phyloP scores from a whole-genome alignment of 1,140 invertebrate species.

The Acyrthosiphon pisum region DNA sequence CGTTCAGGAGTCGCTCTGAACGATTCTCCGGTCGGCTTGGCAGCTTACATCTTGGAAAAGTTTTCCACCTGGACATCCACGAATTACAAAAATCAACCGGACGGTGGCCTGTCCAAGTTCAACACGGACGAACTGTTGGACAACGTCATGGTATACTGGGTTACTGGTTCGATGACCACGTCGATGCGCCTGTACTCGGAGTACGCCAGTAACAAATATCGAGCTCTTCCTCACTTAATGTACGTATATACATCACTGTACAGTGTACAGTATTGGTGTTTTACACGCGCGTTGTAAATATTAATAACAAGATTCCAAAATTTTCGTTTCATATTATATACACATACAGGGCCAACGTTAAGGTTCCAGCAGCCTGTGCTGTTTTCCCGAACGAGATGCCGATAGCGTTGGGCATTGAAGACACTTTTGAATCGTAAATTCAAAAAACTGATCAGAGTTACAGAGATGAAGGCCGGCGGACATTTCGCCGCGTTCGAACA shows the following conservation, averaged over 20 bases:
- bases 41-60: conserved; percentile 78
- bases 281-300: background rate
- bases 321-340: background rate
- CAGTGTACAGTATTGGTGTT: background rate
- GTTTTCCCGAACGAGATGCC: conserved; percentile 71
- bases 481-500: conserved; percentile 87
- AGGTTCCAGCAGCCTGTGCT: conserved; percentile 72
- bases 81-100: conserved; percentile 66
- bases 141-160: conserved; percentile 89
- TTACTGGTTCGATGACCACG: conserved; percentile 77
- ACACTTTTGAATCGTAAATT: conserved; percentile 69
- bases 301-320: background rate
- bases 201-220: conserved; percentile 58
- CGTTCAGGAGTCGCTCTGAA: conserved; percentile 67
- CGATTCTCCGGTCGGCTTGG: conserved; percentile 73
- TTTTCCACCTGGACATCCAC: conserved; percentile 75
- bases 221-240: background rate
- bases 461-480: conserved; percentile 72
- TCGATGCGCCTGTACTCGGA: conserved; percentile 81
- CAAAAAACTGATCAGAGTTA: conserved; percentile 71
- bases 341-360: conserved; percentile 67
- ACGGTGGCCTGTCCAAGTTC: conserved; percentile 75
- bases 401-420: conserved; percentile 66
- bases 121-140: conserved; percentile 81
- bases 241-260: background rate